phyloP scores from a whole-genome alignment of 2,888 invertebrate species.

The Chrysopilus asiliformis region DNA sequence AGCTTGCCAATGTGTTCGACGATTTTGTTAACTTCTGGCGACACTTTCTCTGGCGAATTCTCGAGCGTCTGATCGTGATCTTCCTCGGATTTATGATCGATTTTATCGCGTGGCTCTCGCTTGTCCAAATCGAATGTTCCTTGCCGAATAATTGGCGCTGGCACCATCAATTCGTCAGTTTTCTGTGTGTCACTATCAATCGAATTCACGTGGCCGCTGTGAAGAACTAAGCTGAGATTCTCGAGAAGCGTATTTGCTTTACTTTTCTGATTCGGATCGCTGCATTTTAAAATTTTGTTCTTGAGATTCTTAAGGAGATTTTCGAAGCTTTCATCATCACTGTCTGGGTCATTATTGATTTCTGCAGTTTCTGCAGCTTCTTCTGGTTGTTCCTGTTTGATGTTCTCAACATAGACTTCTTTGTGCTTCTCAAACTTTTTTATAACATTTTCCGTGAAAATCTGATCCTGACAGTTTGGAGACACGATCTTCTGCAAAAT shows the following conservation, averaged over 20 bases:
- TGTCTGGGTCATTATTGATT: neutral
- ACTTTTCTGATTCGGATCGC: constrained; percentile 16
- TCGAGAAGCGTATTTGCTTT: constrained; percentile 19
- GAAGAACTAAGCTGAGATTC: constrained; percentile 18
- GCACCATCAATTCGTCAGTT: constrained; percentile 1
- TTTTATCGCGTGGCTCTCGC: neutral
- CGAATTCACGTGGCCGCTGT: neutral
- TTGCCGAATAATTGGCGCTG: constrained; percentile 20
- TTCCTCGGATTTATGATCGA: neutral
- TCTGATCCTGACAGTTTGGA: too few species aligned
- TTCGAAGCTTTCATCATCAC: too few species aligned
- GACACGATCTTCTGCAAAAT: constrained; percentile 19
- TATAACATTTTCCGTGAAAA: neutral
- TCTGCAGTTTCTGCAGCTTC: neutral
- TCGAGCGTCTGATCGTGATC: neutral
- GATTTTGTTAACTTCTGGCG: constrained; percentile 19
- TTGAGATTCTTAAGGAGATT: constrained; percentile 20
- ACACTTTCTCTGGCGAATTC: constrained; percentile 2
- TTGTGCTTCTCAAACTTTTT: neutral
- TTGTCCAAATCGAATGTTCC: constrained; percentile 23
- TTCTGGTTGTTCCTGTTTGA: neutral
- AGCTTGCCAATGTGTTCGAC: constrained; percentile 22
- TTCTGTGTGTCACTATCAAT: neutral
- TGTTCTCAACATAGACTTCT: neutral
- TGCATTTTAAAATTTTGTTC: constrained; percentile 16